phyloP scores from a whole-genome alignment of 2,113 vertebrate species.

The Sinocyclocheilus maitianheensis region DNA sequence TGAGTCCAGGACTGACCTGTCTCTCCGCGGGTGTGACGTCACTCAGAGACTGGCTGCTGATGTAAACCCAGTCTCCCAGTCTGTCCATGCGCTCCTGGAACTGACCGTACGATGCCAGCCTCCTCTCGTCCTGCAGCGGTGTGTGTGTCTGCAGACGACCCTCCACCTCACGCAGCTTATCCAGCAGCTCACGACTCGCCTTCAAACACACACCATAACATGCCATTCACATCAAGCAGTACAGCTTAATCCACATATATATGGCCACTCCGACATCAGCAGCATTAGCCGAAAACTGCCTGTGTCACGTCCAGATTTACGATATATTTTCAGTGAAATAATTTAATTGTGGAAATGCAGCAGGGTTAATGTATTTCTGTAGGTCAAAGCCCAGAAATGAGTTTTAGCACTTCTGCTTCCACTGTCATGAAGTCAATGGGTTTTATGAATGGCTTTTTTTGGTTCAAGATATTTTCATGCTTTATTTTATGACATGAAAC shows the following conservation, averaged over 20 bases:
- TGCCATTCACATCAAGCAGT: background rate
- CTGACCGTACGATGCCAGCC: slow-evolving; percentile 71
- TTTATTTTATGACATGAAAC: no score
- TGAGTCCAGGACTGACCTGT: slow-evolving; percentile 64
- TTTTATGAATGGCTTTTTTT: no score
- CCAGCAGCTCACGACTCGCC: slow-evolving; percentile 81
- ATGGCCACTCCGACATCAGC: background rate
- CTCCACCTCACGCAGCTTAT: slow-evolving; percentile 80
- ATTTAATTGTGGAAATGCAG: no score
- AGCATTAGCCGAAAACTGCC: background rate
- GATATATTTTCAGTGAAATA: no score
- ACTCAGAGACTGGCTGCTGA: slow-evolving; percentile 70
- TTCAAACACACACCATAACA: slow-evolving; percentile 50
- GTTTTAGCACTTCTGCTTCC: no score
- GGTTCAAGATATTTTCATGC: no score
- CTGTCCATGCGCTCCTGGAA: slow-evolving; percentile 75
- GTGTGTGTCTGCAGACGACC: slow-evolving; percentile 63
- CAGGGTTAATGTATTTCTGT: no score
- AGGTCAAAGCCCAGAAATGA: no score
- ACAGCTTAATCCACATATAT: background rate
- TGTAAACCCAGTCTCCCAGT: slow-evolving; percentile 72
- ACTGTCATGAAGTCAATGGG: no score
- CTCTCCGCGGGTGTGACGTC: slow-evolving; percentile 64
- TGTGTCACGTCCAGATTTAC: background rate
- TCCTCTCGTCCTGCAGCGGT: slow-evolving; percentile 69